Evolutionary conservation across 2,888 invertebrate genomes (phyloP).

Genomic region (Stegana nigrithorax): DNA sequence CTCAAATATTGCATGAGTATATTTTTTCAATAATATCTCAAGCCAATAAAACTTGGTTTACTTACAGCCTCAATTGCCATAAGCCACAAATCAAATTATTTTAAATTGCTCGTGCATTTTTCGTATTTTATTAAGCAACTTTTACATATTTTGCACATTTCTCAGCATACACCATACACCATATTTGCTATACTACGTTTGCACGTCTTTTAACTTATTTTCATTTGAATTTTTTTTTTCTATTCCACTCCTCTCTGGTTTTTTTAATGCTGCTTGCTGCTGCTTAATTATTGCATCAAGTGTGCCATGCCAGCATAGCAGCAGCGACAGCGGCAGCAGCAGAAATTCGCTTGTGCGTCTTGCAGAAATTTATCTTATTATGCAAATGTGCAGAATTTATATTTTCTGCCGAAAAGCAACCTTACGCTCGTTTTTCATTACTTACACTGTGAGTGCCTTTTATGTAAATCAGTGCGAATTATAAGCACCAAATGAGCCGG

Average conservation of each 20-base stretch:
- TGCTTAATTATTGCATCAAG: too few relatives aligned
- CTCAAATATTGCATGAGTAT: too few relatives aligned
- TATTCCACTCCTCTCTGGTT: neutral
- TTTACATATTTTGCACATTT: neutral
- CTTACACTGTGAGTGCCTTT: slow-evolving; percentile 33
- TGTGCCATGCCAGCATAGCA: neutral
- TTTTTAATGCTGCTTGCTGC: neutral
- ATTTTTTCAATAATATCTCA: neutral
- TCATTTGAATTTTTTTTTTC: neutral
- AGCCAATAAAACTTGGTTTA: neutral
- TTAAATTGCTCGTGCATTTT: neutral
- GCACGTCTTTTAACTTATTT: too few relatives aligned
- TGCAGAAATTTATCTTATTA: slow-evolving; percentile 25
- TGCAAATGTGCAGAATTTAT: slow-evolving; percentile 36
- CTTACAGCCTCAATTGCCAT: neutral
- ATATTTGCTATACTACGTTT: too few relatives aligned
- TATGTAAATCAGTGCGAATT: slow-evolving; percentile 48
- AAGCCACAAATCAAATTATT: neutral
- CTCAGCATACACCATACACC: too few relatives aligned
- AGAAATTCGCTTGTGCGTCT: slow-evolving; percentile 3
- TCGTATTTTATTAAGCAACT: neutral
- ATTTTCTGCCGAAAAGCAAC: neutral
- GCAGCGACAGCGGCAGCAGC: neutral
- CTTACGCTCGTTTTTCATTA: neutral
- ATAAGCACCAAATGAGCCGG: slow-evolving; percentile 44